Base-by-base conservation (phyloP, 2,888 invertebrate species). In the Camponotus fellah region DNA sequence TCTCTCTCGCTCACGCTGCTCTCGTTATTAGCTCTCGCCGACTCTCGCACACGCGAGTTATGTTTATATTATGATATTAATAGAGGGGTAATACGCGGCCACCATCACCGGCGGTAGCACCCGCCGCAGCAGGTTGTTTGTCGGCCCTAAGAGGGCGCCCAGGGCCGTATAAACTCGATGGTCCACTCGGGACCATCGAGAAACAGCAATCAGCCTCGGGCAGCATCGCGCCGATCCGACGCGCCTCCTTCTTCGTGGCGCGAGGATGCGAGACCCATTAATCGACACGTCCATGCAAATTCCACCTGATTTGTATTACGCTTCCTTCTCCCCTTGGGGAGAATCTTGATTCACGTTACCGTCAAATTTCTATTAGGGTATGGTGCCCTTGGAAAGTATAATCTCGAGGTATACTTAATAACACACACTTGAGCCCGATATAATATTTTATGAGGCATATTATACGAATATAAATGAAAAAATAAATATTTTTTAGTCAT, bases 51-150 rank as follows among this genome's bases (percentile, higher is more conserved):
- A 85, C 85, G 85, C 90, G 87, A 93, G 93, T 94, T 94, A 94
- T 94, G 93, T 94, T 94, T 94, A 94, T 94, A 94, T 94, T 94
- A 94, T 92, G 94, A 94, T 94, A 94, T 94, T 94, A 94, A 94
- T 94, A 93, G 93, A 92, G 92, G 53, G 93, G 92, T 92, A 91
- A 92, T 92, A 90, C 91, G 91, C 90, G 87, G 81, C 86, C 87
- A 89, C 88, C 86, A 86, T 90, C 79, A 64, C 64, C 85, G 74
- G 72, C 84, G 82, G 77, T 85, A 77, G 88, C 86, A 88, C 83
- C 86, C 83, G 90, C 86, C 79, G 88, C 87, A 87, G 91, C 92
- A 92, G 92, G 92, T 92, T 92, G 91, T 91, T 92, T 91, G 91
- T 87, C 84, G 86, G 86, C 79, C 69, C 72, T 26, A 82, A 72